Percentiles rank a stretch among this genome's conserved stretches.
These are phyloP conservation scores for Echinometra lucunter DNA, from an alignment of 53 echinoderm and acorn worm species.

Conservation along the genomic window DNA sequence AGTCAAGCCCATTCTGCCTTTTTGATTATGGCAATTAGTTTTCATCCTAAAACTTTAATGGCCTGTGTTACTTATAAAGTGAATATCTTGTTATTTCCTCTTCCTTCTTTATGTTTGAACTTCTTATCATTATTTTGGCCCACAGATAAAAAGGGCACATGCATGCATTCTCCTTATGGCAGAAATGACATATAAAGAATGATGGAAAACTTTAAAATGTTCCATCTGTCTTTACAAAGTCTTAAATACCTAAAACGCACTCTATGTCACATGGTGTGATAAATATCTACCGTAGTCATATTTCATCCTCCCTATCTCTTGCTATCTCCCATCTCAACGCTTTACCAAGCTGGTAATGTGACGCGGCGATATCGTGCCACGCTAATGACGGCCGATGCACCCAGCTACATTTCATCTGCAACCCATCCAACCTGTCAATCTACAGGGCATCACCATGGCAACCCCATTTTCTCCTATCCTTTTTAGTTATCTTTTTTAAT, in stretches of 20 bases:
- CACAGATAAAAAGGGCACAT: too few species aligned
- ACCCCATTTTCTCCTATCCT: background rate
- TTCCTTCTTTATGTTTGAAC: too few species aligned
- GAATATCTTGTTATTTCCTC: too few species aligned
- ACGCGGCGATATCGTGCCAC: background rate
- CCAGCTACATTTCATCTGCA: background rate
- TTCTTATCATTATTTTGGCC: too few species aligned
- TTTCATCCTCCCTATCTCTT: background rate
- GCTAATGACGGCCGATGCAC: background rate
- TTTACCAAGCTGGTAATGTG: background rate
- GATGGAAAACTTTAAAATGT: background rate
- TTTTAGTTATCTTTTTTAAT: background rate
- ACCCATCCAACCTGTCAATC: background rate
- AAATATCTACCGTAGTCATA: background rate
- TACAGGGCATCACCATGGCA: background rate
- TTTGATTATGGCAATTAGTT: too few species aligned
- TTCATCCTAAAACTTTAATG: too few species aligned
- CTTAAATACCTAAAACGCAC: background rate
- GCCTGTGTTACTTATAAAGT: too few species aligned
- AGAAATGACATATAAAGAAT: background rate
- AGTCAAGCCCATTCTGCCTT: too few species aligned
- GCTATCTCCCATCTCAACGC: conserved; percentile 1
- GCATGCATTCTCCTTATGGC: too few species aligned
- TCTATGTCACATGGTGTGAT: background rate
- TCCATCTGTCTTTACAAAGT: background rate